These are phyloP conservation scores for Odontesthes bonariensis DNA, from an alignment of 2,113 vertebrate species.

Conservation along the genomic window DNA sequence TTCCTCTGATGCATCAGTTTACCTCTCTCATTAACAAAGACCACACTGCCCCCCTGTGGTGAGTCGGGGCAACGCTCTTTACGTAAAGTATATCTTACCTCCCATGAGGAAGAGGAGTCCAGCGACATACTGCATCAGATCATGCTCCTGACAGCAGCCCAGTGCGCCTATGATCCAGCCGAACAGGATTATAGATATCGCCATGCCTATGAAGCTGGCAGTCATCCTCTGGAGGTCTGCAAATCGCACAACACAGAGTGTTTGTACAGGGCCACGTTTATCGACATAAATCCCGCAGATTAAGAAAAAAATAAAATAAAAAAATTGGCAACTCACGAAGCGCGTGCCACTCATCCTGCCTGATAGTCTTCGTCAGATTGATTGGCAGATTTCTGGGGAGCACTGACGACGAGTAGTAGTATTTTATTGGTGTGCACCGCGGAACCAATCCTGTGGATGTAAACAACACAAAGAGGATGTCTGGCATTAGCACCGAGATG, in stretches of 20 bases:
- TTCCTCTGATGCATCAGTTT: conserved; percentile 28
- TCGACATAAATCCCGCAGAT: conserved; percentile 8
- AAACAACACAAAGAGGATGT: conserved; percentile 65
- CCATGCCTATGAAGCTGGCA: conserved; percentile 94
- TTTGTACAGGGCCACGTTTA: background rate
- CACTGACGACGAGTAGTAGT: conserved; percentile 92
- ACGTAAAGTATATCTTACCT: conserved; percentile 83
- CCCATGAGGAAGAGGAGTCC: conserved; percentile 96
- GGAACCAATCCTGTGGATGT: conserved; percentile 83
- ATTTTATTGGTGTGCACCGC: conserved; percentile 91
- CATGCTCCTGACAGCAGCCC: conserved; percentile 92
- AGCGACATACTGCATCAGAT: conserved; percentile 96
- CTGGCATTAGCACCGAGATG: conserved; percentile 47
- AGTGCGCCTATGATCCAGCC: conserved; percentile 92
- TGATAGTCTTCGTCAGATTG: conserved; percentile 92
- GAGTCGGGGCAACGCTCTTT: conserved; percentile 32
- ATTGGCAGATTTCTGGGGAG: conserved; percentile 89
- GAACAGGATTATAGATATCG: conserved; percentile 92
- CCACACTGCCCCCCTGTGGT: conserved; percentile 68
- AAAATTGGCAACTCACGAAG: conserved; percentile 86
- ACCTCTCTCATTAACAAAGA: conserved; percentile 27
- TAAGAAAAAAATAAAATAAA: background rate
- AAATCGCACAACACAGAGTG: conserved; percentile 24
- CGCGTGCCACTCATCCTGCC: conserved; percentile 93
- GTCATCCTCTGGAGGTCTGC: conserved; percentile 94